Evolutionary conservation across 2,888 invertebrate species (phyloP).

Genomic region (Hyposoter didymator): DNA sequence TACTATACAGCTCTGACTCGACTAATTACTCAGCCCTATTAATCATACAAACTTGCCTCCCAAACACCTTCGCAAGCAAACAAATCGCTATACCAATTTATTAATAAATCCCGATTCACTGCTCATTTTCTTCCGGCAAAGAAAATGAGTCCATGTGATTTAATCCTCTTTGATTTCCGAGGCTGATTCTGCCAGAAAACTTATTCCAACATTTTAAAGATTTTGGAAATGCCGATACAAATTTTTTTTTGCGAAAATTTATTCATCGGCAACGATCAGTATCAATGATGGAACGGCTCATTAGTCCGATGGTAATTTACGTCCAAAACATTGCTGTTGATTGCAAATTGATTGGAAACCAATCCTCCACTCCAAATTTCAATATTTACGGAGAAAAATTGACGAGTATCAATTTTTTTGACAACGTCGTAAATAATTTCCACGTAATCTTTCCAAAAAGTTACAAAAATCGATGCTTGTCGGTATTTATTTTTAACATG

Average conservation of each 20-base stretch:
- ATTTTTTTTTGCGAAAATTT: background rate
- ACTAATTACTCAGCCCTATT: slow-evolving; percentile 63
- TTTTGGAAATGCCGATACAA: too few species aligned
- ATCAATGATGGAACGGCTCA: too few species aligned
- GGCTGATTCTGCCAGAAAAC: background rate
- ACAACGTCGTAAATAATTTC: background rate
- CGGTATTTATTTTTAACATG: background rate
- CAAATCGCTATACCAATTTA: slow-evolving; percentile 57
- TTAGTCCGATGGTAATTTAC: too few species aligned
- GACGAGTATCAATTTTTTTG: too few species aligned
- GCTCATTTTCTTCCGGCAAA: background rate
- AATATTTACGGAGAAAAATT: too few species aligned
- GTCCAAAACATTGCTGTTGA: too few species aligned
- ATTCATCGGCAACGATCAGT: background rate
- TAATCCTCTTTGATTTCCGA: background rate
- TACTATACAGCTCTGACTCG: slow-evolving; percentile 36
- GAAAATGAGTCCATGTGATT: background rate
- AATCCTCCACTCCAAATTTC: too few species aligned
- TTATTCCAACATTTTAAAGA: background rate
- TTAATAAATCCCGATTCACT: slow-evolving; percentile 34
- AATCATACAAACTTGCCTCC: slow-evolving; percentile 61
- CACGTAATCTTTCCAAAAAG: background rate
- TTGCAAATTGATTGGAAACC: too few species aligned
- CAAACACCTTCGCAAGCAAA: slow-evolving; percentile 19
- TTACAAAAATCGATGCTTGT: background rate